These are phyloP conservation scores for Chlorospingus semifuscus DNA, from an alignment of 2,797 vertebrate genomes.

Conservation along the genomic window DNA sequence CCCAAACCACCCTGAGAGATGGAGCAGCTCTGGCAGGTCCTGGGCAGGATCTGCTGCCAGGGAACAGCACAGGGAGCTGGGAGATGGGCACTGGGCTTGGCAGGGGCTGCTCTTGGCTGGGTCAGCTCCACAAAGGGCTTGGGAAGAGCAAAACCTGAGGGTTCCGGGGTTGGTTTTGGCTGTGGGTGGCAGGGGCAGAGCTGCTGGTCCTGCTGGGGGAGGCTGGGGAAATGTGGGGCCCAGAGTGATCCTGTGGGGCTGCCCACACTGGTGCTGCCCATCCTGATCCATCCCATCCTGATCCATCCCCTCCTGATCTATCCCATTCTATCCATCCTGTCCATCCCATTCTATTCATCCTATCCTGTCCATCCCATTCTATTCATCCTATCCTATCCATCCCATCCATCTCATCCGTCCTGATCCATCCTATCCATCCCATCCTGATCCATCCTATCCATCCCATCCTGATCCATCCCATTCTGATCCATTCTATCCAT, in stretches of 20 bases:
- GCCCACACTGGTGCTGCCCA: not conserved
- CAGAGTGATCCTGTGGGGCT: not conserved
- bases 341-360: too few species aligned
- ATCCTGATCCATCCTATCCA: too few species aligned
- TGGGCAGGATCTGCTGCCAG: not conserved
- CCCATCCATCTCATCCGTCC: too few species aligned
- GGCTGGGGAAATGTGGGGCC: not conserved
- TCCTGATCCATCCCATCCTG: not conserved
- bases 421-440: too few species aligned
- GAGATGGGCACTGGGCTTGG: not conserved
- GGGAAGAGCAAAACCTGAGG: not conserved
- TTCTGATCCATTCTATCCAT: too few species aligned
- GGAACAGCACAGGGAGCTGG: accelerated
- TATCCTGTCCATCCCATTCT: too few species aligned
- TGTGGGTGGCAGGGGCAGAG: not conserved
- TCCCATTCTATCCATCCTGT: too few species aligned
- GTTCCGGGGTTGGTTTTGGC: not conserved
- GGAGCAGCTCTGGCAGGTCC: not conserved
- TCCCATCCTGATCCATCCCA: too few species aligned
- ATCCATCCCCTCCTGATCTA: too few species aligned
- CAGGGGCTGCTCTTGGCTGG: not conserved
- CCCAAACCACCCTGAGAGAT: not conserved
- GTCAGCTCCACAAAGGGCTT: not conserved
- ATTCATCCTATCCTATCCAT: too few species aligned
- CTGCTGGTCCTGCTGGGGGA: not conserved